Base-by-base conservation (phyloP, 2,888 invertebrate genomes). In the Pasiphila rectangulata region DNA sequence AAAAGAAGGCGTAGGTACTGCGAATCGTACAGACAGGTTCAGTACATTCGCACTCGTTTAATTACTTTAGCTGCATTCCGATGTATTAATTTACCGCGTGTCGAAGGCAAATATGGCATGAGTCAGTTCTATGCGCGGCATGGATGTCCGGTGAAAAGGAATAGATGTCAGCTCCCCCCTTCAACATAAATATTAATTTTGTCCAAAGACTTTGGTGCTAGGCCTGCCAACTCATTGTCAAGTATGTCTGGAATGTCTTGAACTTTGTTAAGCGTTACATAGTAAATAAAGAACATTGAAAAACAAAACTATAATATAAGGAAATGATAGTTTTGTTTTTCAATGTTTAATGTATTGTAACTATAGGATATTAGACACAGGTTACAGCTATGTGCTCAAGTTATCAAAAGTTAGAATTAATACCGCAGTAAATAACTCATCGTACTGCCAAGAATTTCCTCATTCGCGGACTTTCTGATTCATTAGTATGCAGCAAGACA, bases 401-500 rank as follows among this genome's bases (percentile, higher is more conserved):
- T 44, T 55, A 59, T 56, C 54, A 49, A 49, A 59, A 57, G 57
- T 59, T 57, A 62, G 59, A 61, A 61, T 60, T 56, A 52, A 63
- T 38, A 51, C 30, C 47, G 55, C 59, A 60, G 49, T 48, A 46
- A 41, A 48, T 38, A 68, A 75, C 67, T 66, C 47, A 63, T 55
- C 64, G 76, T 60, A 75, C 64, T 58, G 67, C 73, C 69, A 66
- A 81, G 82, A 83, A 85, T 85, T 84, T 84, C 79, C 81, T 81
- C 69, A 71, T 77, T 77, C 64, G 72, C 74, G 72, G 74, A 76
- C 75, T 77, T 81, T 80, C 76, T 79, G 83, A 82, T 75, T 84
- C 80, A 86, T 86, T 84, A 76, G 79, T 83, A 84, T 86, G 79
- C 84, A 54, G 63, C 56, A 63, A n/a, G 49, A 61, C 57, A 61